Evolutionary conservation across 2,113 vertebrate genomes (phyloP).

Genomic region (Cyprinodon brontotheroides): DNA sequence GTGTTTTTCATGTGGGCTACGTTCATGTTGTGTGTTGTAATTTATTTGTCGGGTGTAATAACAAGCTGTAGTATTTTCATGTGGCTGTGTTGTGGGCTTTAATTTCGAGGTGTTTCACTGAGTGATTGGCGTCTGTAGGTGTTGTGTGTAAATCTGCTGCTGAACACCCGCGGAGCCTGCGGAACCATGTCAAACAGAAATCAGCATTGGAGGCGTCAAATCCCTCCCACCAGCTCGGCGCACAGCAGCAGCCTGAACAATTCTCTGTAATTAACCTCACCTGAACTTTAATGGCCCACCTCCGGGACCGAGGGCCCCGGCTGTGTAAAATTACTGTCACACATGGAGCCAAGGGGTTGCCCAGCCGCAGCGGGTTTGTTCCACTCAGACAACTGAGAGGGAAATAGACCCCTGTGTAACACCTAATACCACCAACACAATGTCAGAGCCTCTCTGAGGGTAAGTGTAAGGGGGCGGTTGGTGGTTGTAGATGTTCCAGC

Average conservation of each 20-base stretch:
- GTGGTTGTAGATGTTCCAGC: conserved; percentile 8
- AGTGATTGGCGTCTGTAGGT: conserved; percentile 73
- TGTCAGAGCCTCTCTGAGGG: conserved; percentile 54
- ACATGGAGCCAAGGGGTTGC: conserved; percentile 56
- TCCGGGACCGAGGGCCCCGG: conserved; percentile 68
- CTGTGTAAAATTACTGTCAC: conserved; percentile 76
- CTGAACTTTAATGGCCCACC: conserved; percentile 80
- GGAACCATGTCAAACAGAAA: conserved; percentile 55
- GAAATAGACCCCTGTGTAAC: conserved; percentile 75
- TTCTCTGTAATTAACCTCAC: conserved; percentile 82
- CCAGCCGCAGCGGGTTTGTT: conserved; percentile 66
- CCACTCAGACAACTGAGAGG: conserved; percentile 65
- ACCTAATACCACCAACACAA: conserved; percentile 71
- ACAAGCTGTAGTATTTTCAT: conserved; percentile 70
- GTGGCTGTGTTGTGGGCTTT: conserved; percentile 66
- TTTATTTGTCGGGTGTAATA: conserved; percentile 63
- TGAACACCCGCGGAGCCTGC: conserved; percentile 64
- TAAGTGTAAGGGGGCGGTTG: conserved; percentile 36
- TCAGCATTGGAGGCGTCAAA: conserved; percentile 58
- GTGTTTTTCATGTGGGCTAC: conserved; percentile 50
- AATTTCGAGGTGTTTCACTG: conserved; percentile 65
- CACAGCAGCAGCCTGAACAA: conserved; percentile 75
- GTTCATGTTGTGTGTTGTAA: conserved; percentile 53
- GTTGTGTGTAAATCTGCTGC: conserved; percentile 75
- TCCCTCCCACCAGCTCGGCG: conserved; percentile 60